Percentiles rank a stretch among this genome's conserved stretches.
Evolutionary conservation across 1,140 invertebrate species (phyloP).

Genomic region (Brachionus rubens): DNA sequence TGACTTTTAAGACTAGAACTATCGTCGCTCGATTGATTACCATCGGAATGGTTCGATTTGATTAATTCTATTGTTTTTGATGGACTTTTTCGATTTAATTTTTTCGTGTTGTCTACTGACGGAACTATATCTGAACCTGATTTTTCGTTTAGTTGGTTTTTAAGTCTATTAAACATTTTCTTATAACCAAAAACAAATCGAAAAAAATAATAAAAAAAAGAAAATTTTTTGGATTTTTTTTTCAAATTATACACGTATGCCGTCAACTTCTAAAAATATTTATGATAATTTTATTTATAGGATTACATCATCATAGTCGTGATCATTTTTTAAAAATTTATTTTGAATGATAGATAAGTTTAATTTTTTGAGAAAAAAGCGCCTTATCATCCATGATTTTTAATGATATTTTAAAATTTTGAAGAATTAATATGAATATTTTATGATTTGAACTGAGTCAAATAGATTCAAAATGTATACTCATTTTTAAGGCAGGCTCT

Average conservation of each 20-base stretch:
- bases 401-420: no score
- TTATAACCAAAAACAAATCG: not conserved
- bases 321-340: no score
- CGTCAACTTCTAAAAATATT: no score
- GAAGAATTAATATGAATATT: no score
- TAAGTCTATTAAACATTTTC: constrained; percentile 36
- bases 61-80: not conserved
- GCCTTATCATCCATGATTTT: no score
- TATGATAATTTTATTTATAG: no score
- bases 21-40: constrained; percentile 35
- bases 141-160: constrained; percentile 10
- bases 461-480: no score
- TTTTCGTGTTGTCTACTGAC: not conserved
- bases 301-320: no score
- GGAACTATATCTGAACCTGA: not conserved
- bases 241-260: constrained; percentile 12
- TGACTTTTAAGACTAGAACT: constrained; percentile 9
- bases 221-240: not conserved
- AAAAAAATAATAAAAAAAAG: not conserved
- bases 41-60: not conserved
- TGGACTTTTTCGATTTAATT: not conserved
- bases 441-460: no score
- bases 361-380: no score
- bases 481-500: no score
- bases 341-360: no score